phyloP scores from a whole-genome alignment of 64 coral and sea anemone genomes.

The Pocillopora verrucosa region DNA sequence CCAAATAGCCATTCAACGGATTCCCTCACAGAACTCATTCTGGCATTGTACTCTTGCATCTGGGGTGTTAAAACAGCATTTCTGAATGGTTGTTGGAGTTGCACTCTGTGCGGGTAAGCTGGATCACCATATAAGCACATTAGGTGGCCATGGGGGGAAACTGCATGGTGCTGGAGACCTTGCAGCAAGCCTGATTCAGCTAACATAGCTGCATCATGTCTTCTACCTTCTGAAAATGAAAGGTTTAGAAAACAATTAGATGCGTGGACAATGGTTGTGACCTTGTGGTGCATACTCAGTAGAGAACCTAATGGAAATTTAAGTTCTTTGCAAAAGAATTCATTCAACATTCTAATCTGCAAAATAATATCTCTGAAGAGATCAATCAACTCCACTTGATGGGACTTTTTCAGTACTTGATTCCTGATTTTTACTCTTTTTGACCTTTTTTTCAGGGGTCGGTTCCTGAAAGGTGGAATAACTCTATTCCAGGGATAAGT shows the following conservation, averaged over 20 bases:
- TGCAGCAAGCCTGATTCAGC: constrained; percentile 11
- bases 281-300: constrained; percentile 8
- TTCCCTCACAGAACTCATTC: constrained; percentile 1
- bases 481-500: constrained; percentile 12
- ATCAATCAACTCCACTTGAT: constrained; percentile 10
- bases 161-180: constrained; percentile 9
- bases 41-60: constrained; percentile 11
- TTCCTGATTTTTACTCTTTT: constrained; percentile 12
- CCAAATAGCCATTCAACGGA: no score
- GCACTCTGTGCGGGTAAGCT: constrained; percentile 15
- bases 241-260: constrained; percentile 11
- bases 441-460: neutral
- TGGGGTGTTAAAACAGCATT: constrained; percentile 15
- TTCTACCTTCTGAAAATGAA: constrained; percentile 19
- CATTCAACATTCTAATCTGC: constrained; percentile 4
- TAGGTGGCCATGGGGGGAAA: constrained; percentile 3
- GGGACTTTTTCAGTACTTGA: constrained; percentile 6
- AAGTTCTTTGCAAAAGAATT: constrained; percentile 16
- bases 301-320: constrained; percentile 12
- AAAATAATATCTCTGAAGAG: constrained; percentile 11
- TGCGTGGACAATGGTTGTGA: constrained; percentile 13
- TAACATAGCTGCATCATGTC: constrained; percentile 26
- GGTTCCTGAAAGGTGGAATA: constrained; percentile 18
- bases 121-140: no score
- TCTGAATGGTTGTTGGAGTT: constrained; percentile 23